Conservation (phyloP, 2,113 vertebrate species). For the Ciconia boyciana region DNA sequence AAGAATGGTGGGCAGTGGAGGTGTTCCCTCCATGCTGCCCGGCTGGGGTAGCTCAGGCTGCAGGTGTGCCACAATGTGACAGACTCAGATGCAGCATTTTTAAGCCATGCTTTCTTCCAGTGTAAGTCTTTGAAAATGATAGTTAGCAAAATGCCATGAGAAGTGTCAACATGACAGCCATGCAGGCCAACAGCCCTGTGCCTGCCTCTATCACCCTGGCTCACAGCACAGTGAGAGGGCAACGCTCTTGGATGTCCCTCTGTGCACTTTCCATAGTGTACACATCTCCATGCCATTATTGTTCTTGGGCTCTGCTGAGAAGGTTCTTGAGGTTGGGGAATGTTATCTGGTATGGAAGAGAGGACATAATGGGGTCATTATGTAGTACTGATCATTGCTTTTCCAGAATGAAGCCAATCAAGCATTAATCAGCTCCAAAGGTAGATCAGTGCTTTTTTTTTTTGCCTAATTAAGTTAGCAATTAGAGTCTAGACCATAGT, state of each 20-base stretch:
- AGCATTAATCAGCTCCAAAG: neutral
- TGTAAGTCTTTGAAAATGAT: neutral
- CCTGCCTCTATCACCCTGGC: neutral
- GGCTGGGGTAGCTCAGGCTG: neutral
- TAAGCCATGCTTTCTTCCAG: neutral
- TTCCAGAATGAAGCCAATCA: neutral
- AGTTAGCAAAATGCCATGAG: neutral
- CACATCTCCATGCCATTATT: neutral
- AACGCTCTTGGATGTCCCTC: neutral
- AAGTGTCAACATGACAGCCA: neutral
- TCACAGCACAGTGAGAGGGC: neutral
- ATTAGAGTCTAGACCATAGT: neutral
- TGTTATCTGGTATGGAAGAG: neutral
- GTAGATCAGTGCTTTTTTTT: neutral
- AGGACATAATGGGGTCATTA: neutral
- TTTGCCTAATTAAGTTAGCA: neutral
- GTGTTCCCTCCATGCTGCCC: neutral
- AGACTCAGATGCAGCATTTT: neutral
- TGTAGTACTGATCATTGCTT: neutral
- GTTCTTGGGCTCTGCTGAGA: neutral
- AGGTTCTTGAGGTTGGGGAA: neutral
- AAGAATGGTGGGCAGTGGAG: neutral
- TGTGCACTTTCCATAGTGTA: neutral
- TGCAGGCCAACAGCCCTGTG: neutral
- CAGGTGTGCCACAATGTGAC: neutral